These are phyloP conservation scores for Neodiprion fabricii DNA, from an alignment of 1,140 invertebrate species.

Conservation along the genomic window DNA sequence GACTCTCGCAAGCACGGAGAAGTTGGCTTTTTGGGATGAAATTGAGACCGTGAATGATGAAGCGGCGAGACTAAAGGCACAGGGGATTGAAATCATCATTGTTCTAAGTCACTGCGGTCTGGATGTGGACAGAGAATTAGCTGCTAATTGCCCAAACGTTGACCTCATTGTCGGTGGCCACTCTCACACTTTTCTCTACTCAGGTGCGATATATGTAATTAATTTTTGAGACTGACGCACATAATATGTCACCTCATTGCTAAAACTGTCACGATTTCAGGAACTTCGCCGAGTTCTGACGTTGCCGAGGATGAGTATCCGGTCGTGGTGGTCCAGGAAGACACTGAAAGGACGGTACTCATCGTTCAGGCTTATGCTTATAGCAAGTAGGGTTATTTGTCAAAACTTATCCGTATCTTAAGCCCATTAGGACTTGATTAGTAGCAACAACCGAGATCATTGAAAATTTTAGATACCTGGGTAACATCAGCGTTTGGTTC, in stretches of 20 bases:
- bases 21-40: slow-evolving; percentile 72
- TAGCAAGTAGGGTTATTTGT: slow-evolving; percentile 59
- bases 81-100: slow-evolving; percentile 78
- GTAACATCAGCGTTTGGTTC: slow-evolving; percentile 76
- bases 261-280: not conserved
- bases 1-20: slow-evolving; percentile 67
- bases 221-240: not conserved
- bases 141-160: slow-evolving; percentile 68
- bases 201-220: slow-evolving; percentile 43
- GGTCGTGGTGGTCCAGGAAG: slow-evolving; percentile 65
- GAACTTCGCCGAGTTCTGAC: slow-evolving; percentile 58
- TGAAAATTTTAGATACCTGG: slow-evolving; percentile 67
- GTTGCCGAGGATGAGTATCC: slow-evolving; percentile 69
- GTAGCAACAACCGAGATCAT: not conserved
- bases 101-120: slow-evolving; percentile 82
- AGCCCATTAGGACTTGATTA: not conserved
- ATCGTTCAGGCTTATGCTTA: slow-evolving; percentile 75
- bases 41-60: slow-evolving; percentile 70
- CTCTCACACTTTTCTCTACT: slow-evolving; percentile 80
- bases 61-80: slow-evolving; percentile 65
- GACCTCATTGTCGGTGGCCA: slow-evolving; percentile 89
- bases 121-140: slow-evolving; percentile 74
- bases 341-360: slow-evolving; percentile 67
- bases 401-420: not conserved
- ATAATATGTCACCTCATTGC: not conserved